A percentile compares a stretch with the other conserved stretches of the same genome.
These are phyloP conservation scores for Sclerurus mexicanus DNA, from an alignment of 2,113 vertebrate species.

Conservation along the genomic window DNA sequence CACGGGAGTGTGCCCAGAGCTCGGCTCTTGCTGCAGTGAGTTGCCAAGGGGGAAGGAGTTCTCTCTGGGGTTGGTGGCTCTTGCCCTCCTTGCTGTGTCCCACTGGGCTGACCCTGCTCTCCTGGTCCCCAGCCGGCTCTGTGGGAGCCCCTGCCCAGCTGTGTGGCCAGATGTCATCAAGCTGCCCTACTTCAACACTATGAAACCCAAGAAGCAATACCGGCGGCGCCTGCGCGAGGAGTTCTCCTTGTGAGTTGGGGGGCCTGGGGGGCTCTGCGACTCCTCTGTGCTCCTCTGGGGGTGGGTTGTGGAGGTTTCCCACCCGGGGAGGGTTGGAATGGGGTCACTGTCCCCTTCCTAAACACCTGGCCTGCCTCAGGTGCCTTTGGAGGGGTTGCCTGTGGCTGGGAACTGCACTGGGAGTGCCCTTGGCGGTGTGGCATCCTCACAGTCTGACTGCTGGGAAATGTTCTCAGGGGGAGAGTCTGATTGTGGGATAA, in stretches of 20 bases:
- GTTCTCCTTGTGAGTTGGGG: constrained; percentile 87
- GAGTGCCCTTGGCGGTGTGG: accelerated
- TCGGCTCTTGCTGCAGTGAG: accelerated
- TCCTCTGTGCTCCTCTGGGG: background rate
- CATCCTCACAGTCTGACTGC: accelerated
- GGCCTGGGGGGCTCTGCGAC: too few species aligned
- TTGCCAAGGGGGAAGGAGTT: background rate
- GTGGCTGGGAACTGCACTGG: accelerated
- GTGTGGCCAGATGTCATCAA: constrained; percentile 98
- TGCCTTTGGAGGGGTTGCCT: background rate
- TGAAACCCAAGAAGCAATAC: constrained; percentile 99
- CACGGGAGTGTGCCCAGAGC: background rate
- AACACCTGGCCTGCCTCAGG: background rate
- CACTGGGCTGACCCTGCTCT: background rate
- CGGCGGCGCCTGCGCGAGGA: constrained; percentile 92
- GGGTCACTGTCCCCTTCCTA: background rate
- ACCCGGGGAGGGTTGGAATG: background rate
- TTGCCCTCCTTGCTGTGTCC: background rate
- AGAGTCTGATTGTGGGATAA: background rate
- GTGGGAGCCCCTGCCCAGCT: constrained; percentile 94
- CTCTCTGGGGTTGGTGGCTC: background rate
- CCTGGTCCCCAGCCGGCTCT: constrained; percentile 84
- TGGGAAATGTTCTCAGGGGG: accelerated
- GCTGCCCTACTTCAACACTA: constrained; percentile 96
- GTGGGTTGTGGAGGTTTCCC: background rate